Conservation (phyloP, 2,113 vertebrate species). For the Etia nguti region DNA sequence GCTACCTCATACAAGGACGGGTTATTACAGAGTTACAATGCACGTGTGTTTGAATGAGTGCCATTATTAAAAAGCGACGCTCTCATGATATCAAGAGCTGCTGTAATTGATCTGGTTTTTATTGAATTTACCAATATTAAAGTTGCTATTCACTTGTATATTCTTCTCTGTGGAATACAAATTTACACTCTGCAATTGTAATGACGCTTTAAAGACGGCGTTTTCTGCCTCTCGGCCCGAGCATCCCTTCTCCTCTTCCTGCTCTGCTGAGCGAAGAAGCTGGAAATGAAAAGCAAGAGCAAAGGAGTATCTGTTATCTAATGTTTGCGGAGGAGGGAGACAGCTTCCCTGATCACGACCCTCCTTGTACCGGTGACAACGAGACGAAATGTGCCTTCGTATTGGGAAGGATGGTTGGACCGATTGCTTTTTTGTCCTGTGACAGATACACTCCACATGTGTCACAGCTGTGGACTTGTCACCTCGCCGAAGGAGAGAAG, state of each 20-base stretch:
- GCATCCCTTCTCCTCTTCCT: background rate
- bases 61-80: background rate
- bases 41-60: background rate
- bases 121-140: background rate
- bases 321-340: constrained; percentile 8
- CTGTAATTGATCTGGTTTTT: background rate
- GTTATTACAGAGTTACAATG: background rate
- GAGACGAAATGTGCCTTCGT: background rate
- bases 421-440: constrained; percentile 46
- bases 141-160: background rate
- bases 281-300: constrained; percentile 2
- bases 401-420: constrained; percentile 22
- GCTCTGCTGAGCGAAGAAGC: background rate
- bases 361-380: constrained; percentile 22
- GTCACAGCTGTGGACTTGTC: constrained; percentile 34
- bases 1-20: background rate
- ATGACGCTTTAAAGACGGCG: background rate
- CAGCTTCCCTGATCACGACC: constrained; percentile 19
- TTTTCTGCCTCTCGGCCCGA: background rate
- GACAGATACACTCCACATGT: constrained; percentile 54
- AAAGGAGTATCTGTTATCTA: constrained; percentile 35
- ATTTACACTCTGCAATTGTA: background rate
- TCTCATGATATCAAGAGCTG: background rate
- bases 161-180: background rate
- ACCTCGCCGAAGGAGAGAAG: background rate